These are phyloP conservation scores for Drosophila falleni DNA, from an alignment of 2,888 invertebrate genomes.

Conservation along the genomic window DNA sequence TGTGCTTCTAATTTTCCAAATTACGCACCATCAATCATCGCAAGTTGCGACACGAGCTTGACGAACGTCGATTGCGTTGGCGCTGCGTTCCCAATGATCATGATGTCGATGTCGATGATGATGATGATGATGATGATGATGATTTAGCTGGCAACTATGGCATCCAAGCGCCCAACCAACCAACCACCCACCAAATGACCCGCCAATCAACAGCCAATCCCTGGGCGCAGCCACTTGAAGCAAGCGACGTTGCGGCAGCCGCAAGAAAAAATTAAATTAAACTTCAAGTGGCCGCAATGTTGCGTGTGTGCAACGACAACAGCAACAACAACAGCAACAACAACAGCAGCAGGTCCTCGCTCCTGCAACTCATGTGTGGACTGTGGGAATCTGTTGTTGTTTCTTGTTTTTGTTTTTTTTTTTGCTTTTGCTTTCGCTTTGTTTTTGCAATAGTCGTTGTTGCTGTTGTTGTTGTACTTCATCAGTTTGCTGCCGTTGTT, in stretches of 20 bases:
- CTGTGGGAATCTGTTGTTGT: conserved; percentile 55
- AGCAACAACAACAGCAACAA: conserved; percentile 6
- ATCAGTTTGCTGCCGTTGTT: conserved; percentile 22
- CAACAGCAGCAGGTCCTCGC: conserved; percentile 37
- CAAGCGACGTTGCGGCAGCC: conserved; percentile 70
- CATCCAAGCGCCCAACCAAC: conserved; percentile 10
- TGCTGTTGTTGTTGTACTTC: conserved; percentile 27
- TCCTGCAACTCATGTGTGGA: conserved; percentile 36
- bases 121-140: conserved; percentile 34
- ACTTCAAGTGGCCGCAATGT: conserved; percentile 79
- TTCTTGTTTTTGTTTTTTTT: conserved; percentile 11
- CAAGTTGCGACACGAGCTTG: conserved; percentile 71
- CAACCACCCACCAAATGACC: conserved; percentile 40
- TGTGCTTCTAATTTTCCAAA: conserved; percentile 82
- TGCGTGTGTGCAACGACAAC: conserved; percentile 46
- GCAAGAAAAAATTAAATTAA: conserved; percentile 78
- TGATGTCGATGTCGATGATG: conserved; percentile 36
- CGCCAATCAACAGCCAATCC: conserved; percentile 66
- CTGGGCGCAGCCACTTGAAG: conserved; percentile 69
- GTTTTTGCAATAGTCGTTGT: conserved; percentile 31
- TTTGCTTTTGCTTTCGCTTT: conserved; percentile 31
- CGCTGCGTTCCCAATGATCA: conserved; percentile 42
- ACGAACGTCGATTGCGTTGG: conserved; percentile 69
- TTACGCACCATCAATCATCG: conserved; percentile 84
- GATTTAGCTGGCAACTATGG: conserved; percentile 55